Percentiles rank a stretch among this genome's conserved stretches.
phyloP scores from a whole-genome alignment of 2,888 invertebrate species.

The Lacanobia oleracea region DNA sequence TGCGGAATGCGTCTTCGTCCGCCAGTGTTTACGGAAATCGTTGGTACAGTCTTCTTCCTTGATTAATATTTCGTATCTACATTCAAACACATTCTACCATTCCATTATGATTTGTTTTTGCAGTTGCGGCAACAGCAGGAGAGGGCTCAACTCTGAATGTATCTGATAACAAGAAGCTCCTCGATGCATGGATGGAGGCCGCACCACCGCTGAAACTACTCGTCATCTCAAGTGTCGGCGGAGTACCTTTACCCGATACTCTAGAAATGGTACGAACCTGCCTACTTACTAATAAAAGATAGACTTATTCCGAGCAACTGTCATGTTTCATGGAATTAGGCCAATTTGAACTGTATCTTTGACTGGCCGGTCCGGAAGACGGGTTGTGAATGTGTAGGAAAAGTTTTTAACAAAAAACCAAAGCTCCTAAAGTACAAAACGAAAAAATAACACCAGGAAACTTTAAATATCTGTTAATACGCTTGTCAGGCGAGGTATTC shows the following conservation, averaged over 20 bases:
- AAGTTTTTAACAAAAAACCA: no score
- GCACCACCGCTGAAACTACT: neutral
- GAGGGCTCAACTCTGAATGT: slow-evolving; percentile 4
- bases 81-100: neutral
- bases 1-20: no score
- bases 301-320: no score
- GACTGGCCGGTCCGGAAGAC: no score
- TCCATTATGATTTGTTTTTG: neutral
- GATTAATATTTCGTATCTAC: neutral
- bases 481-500: neutral
- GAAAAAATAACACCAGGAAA: no score
- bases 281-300: no score
- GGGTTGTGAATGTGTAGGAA: no score
- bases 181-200: slow-evolving; percentile 3
- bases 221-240: slow-evolving; percentile 7
- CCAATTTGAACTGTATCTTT: no score
- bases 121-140: slow-evolving; percentile 5
- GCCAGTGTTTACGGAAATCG: neutral
- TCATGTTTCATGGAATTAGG: no score
- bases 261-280: neutral
- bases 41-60: neutral
- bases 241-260: neutral
- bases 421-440: no score
- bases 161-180: neutral
- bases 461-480: no score